phyloP scores from a whole-genome alignment of 2,797 vertebrate species.

The Coranthus polyacanthus region DNA sequence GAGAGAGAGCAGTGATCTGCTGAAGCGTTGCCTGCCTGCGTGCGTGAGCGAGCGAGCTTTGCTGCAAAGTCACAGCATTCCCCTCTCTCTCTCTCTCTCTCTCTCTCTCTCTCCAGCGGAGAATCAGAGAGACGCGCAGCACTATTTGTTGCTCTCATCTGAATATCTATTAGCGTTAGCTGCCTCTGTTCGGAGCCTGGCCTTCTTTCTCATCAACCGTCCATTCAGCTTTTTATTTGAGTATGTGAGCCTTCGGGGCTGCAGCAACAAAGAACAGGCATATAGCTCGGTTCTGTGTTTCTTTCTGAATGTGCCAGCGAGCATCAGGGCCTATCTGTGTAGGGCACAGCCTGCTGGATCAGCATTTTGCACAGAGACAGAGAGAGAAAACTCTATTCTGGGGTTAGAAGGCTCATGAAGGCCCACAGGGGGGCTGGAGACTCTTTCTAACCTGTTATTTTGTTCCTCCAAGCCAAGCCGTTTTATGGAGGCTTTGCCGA shows the following conservation, averaged over 20 bases:
- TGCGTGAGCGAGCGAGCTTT: constrained; percentile 28
- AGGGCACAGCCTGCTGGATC: constrained; percentile 64
- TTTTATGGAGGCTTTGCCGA: too few species aligned
- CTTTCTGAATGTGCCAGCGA: constrained; percentile 50
- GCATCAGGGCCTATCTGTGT: constrained; percentile 49
- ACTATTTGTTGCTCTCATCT: constrained; percentile 13
- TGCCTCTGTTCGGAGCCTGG: constrained; percentile 16
- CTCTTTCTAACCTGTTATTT: background rate
- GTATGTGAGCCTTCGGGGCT: background rate
- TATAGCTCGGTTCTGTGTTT: constrained; percentile 7
- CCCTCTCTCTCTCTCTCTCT: constrained; percentile 8
- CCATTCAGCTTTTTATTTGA: background rate
- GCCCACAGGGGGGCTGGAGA: background rate
- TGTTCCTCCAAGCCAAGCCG: background rate
- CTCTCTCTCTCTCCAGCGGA: constrained; percentile 22
- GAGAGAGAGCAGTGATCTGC: constrained; percentile 25
- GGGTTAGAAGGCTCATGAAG: constrained; percentile 7
- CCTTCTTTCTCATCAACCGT: constrained; percentile 4
- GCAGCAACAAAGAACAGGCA: constrained; percentile 11
- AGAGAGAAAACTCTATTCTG: constrained; percentile 19
- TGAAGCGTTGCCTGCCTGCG: constrained; percentile 14
- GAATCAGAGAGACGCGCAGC: constrained; percentile 18
- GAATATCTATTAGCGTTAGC: constrained; percentile 22
- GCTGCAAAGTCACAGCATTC: constrained; percentile 67
- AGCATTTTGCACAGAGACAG: constrained; percentile 56